A percentile compares a stretch with the other conserved stretches of the same genome.
Conservation (phyloP, 2,797 vertebrate genomes). For the Silurus lanzhouensis region DNA sequence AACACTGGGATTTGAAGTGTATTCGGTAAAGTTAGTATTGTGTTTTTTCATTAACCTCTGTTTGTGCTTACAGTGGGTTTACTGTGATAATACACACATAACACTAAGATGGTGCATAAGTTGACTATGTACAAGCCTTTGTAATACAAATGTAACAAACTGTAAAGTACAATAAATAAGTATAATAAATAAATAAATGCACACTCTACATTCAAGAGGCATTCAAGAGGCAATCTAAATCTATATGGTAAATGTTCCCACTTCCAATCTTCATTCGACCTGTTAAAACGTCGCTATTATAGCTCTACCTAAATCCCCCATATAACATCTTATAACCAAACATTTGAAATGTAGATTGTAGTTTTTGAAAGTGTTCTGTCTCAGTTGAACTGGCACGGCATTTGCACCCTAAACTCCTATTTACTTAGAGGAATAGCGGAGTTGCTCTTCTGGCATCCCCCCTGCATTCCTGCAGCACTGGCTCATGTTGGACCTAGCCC, state of each 20-base stretch:
- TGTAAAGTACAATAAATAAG: neutral
- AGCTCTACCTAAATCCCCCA: conserved; percentile 34
- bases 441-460: conserved; percentile 53
- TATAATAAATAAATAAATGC: neutral
- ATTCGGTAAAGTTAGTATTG: neutral
- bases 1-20: neutral
- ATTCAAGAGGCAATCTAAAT: neutral
- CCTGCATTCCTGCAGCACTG: conserved; percentile 56
- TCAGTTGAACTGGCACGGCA: conserved; percentile 52
- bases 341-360: conserved; percentile 2
- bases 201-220: neutral
- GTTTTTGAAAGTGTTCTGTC: conserved; percentile 46
- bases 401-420: conserved; percentile 57
- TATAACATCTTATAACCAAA: conserved; percentile 27
- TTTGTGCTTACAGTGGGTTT: neutral
- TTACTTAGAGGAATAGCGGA: conserved; percentile 58
- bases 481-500: conserved; percentile 57
- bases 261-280: neutral
- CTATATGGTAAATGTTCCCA: neutral
- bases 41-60: neutral
- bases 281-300: neutral
- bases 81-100: neutral
- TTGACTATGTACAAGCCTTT: neutral
- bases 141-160: neutral
- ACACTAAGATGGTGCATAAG: neutral